phyloP scores from a whole-genome alignment of 2,797 vertebrate species.

The Gila robusta region DNA sequence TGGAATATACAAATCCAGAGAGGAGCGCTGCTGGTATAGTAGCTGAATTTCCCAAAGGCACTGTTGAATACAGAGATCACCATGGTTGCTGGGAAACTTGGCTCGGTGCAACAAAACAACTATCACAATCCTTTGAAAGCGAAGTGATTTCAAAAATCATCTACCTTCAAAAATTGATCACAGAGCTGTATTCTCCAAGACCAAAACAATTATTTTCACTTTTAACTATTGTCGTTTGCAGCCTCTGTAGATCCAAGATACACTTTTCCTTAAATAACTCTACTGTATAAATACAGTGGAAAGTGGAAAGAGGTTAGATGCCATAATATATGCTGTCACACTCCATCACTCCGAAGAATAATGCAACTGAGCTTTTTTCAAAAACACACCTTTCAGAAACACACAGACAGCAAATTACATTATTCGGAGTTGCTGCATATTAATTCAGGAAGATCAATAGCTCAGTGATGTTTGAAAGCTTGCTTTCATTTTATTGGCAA shows the following conservation, averaged over 20 bases:
- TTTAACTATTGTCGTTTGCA: constrained; percentile 9
- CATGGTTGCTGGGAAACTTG: constrained; percentile 34
- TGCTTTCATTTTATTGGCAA: constrained; percentile 54
- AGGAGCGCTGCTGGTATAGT: constrained; percentile 7
- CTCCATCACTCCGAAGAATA: constrained; percentile 17
- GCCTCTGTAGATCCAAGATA: background rate
- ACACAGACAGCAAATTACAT: constrained; percentile 46
- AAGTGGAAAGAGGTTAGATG: constrained; percentile 43
- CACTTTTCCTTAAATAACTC: constrained; percentile 13
- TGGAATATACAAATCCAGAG: constrained; percentile 17
- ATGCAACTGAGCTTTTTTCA: constrained; percentile 35
- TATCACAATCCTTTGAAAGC: background rate
- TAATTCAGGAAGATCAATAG: constrained; percentile 61
- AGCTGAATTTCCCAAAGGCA: constrained; percentile 27
- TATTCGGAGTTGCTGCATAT: constrained; percentile 42
- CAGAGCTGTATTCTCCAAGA: background rate
- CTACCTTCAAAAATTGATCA: background rate
- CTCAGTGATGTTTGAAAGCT: constrained; percentile 54
- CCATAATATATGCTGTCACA: constrained; percentile 40
- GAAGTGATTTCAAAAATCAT: background rate
- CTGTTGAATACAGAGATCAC: constrained; percentile 18
- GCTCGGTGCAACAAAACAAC: constrained; percentile 8
- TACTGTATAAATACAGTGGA: constrained; percentile 44
- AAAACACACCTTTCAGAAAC: constrained; percentile 40
- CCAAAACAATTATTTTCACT: background rate